A percentile compares a stretch with the other conserved stretches of the same genome.
Conservation (phyloP, 2,797 vertebrate genomes). For the Spizella passerina region DNA sequence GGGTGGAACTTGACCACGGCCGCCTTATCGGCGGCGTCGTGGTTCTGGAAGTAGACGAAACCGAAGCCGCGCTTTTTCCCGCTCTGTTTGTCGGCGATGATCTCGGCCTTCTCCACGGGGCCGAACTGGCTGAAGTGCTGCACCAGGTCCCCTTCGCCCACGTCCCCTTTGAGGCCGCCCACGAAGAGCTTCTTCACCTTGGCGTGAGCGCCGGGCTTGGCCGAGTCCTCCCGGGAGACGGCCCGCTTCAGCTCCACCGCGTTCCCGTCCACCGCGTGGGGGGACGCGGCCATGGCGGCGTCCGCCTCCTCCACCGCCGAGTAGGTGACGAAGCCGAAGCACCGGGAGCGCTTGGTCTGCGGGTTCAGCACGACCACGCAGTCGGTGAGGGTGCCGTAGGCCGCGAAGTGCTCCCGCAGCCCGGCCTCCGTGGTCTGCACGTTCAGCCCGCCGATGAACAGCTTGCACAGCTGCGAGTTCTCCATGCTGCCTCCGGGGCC, state of each 20-base stretch:
- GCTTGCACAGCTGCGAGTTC: conserved; percentile 93
- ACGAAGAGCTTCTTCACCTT: conserved; percentile 98
- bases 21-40: conserved; percentile 95
- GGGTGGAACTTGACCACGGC: conserved; percentile 95
- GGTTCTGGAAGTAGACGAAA: conserved; percentile 94
- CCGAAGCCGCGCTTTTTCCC: conserved; percentile 96
- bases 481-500: conserved; percentile 78
- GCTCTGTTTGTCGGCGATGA: conserved; percentile 95
- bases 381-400: conserved; percentile 92
- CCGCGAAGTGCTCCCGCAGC: conserved; percentile 92
- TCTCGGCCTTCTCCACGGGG: conserved; percentile 93
- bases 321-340: conserved; percentile 98
- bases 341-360: conserved; percentile 93
- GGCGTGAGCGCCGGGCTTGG: conserved; percentile 92
- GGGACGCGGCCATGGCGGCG: conserved; percentile 92
- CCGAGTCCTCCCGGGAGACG: conserved; percentile 95
- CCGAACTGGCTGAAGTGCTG: conserved; percentile 92
- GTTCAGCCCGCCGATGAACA: conserved; percentile 96
- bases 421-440: conserved; percentile 96
- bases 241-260: conserved; percentile 95
- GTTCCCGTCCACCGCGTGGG: conserved; percentile 93
- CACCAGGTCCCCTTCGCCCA: conserved; percentile 86
- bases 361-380: conserved; percentile 97
- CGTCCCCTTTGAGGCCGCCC: conserved; percentile 91
- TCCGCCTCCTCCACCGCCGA: conserved; percentile 93